Conservation (phyloP, 2,888 invertebrate species). For the Amphipyra berbera region DNA sequence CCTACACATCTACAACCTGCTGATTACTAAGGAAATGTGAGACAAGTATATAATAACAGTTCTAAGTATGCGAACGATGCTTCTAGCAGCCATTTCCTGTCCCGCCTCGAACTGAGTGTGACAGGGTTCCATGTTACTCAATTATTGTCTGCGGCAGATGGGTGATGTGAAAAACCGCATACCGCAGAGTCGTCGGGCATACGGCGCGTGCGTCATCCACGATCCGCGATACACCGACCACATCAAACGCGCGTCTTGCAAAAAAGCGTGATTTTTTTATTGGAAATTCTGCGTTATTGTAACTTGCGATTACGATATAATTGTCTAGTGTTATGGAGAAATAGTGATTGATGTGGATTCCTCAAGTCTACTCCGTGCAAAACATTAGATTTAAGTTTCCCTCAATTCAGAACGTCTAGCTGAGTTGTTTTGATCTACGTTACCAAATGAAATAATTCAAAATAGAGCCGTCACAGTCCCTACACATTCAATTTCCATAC, state of each 20-base stretch:
- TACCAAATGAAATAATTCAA: neutral
- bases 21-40: slow-evolving; percentile 55
- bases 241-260: slow-evolving; percentile 62
- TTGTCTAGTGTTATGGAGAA: slow-evolving; percentile 25
- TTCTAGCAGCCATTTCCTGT: slow-evolving; percentile 69
- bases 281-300: slow-evolving; percentile 31
- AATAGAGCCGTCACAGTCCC: slow-evolving; percentile 5
- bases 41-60: slow-evolving; percentile 62
- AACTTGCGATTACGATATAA: slow-evolving; percentile 38
- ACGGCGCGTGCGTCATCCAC: slow-evolving; percentile 58
- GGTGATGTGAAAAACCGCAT: slow-evolving; percentile 79
- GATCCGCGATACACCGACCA: slow-evolving; percentile 57
- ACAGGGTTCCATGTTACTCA: slow-evolving; percentile 59
- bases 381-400: slow-evolving; percentile 8
- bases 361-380: neutral
- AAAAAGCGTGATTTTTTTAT: slow-evolving; percentile 31
- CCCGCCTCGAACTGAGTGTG: slow-evolving; percentile 47
- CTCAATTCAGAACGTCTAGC: neutral
- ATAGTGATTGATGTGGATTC: slow-evolving; percentile 29
- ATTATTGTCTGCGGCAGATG: slow-evolving; percentile 70
- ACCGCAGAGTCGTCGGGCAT: slow-evolving; percentile 66
- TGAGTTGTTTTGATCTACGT: neutral
- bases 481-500: neutral
- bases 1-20: slow-evolving; percentile 11
- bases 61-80: slow-evolving; percentile 54